These are phyloP conservation scores for Bostrychus sinensis DNA, from an alignment of 2,113 vertebrate genomes.

Conservation along the genomic window DNA sequence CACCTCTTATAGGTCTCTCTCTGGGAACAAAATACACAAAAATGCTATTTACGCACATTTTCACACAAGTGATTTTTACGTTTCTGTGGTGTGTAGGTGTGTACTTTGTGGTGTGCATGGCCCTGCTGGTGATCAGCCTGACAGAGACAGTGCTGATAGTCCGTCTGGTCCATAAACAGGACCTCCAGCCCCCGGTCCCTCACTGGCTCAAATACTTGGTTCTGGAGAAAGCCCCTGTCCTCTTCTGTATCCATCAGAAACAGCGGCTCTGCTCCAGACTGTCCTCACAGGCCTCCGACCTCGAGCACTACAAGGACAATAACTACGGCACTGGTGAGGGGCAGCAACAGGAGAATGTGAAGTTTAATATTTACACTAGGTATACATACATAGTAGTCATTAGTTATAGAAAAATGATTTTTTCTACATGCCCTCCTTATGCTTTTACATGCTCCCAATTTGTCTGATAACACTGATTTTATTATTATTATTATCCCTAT, in stretches of 20 bases:
- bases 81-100: conserved; percentile 75
- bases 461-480: no score
- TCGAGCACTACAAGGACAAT: conserved; percentile 76
- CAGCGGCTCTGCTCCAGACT: conserved; percentile 72
- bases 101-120: conserved; percentile 99
- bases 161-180: conserved; percentile 92
- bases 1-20: conserved; percentile 90
- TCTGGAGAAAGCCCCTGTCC: conserved; percentile 80
- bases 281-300: conserved; percentile 52
- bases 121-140: conserved; percentile 93
- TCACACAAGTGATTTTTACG: background rate
- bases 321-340: conserved; percentile 71
- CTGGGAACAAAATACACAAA: no score
- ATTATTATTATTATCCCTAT: no score
- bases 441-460: no score
- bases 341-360: no score
- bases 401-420: no score
- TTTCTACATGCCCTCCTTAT: no score
- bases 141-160: conserved; percentile 94
- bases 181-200: conserved; percentile 90
- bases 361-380: no score
- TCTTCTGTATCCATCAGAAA: conserved; percentile 87
- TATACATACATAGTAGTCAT: no score
- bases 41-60: no score
- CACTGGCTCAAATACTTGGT: conserved; percentile 87